Conservation (phyloP, 2,888 invertebrate species). For the Baccha elongata region DNA sequence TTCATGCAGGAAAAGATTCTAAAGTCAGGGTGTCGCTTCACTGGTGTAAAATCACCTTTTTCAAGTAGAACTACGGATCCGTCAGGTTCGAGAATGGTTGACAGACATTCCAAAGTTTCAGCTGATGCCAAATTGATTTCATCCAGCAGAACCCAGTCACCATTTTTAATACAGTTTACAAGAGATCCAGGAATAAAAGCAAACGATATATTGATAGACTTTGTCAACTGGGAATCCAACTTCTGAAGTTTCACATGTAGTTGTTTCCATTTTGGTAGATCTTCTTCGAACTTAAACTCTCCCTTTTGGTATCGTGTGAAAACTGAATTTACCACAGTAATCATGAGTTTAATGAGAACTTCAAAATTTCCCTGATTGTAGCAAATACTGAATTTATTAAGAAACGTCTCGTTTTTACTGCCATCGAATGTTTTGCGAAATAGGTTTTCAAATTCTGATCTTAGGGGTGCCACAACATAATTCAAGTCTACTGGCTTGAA, state of each 20-base stretch:
- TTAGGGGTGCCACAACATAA: constrained; percentile 90
- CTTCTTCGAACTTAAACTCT: constrained; percentile 79
- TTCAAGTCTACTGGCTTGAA: constrained; percentile 97
- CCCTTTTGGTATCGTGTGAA: constrained; percentile 79
- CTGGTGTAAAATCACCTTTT: constrained; percentile 93
- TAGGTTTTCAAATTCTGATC: constrained; percentile 91
- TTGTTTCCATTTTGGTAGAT: constrained; percentile 85
- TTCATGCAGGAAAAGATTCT: constrained; percentile 99
- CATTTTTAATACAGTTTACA: constrained; percentile 94
- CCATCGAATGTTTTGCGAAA: constrained; percentile 91
- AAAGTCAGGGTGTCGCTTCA: constrained; percentile 92
- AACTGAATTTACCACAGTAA: constrained; percentile 84
- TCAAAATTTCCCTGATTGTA: constrained; percentile 89
- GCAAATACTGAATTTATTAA: constrained; percentile 90
- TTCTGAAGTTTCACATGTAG: constrained; percentile 88
- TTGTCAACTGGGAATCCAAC: constrained; percentile 88
- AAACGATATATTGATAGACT: constrained; percentile 85
- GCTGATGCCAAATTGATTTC: constrained; percentile 99
- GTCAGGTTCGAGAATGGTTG: constrained; percentile 92
- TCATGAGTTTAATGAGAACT: constrained; percentile 89
- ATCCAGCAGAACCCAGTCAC: constrained; percentile 98
- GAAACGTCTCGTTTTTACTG: constrained; percentile 91
- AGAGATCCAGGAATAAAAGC: constrained; percentile 97
- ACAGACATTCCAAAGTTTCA: constrained; percentile 97
- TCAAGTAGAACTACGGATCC: constrained; percentile 93